These are phyloP conservation scores for Platycercus adscitus DNA, from an alignment of 2,113 vertebrate species.

Conservation along the genomic window DNA sequence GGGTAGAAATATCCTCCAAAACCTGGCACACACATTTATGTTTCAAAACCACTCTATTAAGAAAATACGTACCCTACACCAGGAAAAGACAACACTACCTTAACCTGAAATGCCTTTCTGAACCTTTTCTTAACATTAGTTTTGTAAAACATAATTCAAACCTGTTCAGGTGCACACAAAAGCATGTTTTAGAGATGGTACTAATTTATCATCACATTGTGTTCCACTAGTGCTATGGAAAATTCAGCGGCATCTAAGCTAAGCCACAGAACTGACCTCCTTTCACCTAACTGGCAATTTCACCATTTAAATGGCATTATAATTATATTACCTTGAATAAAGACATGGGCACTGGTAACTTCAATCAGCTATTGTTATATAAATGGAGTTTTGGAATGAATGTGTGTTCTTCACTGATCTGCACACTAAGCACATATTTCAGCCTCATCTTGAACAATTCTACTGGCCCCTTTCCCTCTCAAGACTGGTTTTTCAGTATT, in stretches of 20 bases:
- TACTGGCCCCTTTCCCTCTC: not conserved
- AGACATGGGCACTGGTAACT: not conserved
- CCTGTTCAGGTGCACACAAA: not conserved
- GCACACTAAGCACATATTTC: not conserved
- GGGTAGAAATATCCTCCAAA: not conserved
- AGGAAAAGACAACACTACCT: not conserved
- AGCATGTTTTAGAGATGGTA: not conserved
- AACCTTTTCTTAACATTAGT: not conserved
- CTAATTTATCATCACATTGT: not conserved
- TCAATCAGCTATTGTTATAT: not conserved
- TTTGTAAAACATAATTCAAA: not conserved
- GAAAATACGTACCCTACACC: too few relatives aligned
- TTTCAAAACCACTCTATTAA: not conserved
- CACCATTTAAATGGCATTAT: not conserved
- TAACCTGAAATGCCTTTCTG: not conserved
- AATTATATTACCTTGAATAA: not conserved
- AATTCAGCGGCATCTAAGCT: not conserved
- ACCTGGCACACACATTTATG: fast-evolving
- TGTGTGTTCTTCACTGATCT: not conserved
- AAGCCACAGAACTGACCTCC: not conserved
- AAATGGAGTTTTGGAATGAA: not conserved
- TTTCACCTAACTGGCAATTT: not conserved
- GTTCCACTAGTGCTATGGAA: not conserved
- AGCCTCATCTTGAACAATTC: not conserved
- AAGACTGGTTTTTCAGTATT: not conserved